These are phyloP conservation scores for Danaus plexippus DNA, from an alignment of 1,140 invertebrate genomes.

Conservation along the genomic window DNA sequence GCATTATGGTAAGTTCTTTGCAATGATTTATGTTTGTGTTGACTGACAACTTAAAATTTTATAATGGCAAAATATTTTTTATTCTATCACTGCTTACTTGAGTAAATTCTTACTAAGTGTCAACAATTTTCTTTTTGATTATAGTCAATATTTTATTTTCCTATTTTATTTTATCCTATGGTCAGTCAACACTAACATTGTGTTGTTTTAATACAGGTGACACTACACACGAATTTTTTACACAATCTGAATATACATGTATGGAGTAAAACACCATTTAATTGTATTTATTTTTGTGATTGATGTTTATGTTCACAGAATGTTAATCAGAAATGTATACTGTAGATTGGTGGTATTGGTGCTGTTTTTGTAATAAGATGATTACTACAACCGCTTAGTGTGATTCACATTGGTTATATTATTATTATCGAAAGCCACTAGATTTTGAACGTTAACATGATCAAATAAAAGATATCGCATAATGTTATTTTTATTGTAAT, in stretches of 20 bases:
- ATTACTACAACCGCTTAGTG: slow-evolving; percentile 35
- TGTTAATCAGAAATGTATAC: neutral
- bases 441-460: neutral
- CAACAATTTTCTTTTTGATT: neutral
- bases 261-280: slow-evolving; percentile 25
- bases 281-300: slow-evolving; percentile 47
- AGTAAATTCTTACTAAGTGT: too few relatives aligned
- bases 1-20: slow-evolving; percentile 93
- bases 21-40: slow-evolving; percentile 56
- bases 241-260: slow-evolving; percentile 25
- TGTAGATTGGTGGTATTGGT: slow-evolving; percentile 17
- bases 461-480: slow-evolving; percentile 7
- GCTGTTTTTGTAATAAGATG: slow-evolving; percentile 32
- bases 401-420: slow-evolving; percentile 37
- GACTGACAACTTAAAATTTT: slow-evolving; percentile 41
- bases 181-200: slow-evolving; percentile 59
- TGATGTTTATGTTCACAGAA: slow-evolving; percentile 31
- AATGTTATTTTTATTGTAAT: slow-evolving; percentile 23
- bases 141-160: slow-evolving; percentile 6
- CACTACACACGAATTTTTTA: slow-evolving; percentile 51
- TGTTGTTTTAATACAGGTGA: slow-evolving; percentile 44
- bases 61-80: neutral
- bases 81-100: neutral
- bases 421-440: slow-evolving; percentile 9
- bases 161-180: slow-evolving; percentile 24